Percentiles rank a stretch among this genome's conserved stretches.
These are phyloP conservation scores for Plotosus lineatus DNA, from an alignment of 2,113 vertebrate genomes.

Conservation along the genomic window DNA sequence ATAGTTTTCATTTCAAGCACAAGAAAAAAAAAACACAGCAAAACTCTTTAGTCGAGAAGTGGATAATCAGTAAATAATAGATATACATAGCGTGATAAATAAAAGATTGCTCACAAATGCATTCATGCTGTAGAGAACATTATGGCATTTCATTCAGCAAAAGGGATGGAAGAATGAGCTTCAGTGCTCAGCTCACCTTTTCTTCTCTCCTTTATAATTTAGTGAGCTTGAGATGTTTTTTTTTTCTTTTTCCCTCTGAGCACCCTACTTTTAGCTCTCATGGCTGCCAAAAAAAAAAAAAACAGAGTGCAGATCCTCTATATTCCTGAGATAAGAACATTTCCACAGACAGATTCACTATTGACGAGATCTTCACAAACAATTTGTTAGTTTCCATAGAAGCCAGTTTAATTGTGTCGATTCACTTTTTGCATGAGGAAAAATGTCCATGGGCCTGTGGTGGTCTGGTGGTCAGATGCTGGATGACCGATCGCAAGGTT, in stretches of 20 bases:
- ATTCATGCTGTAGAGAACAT: conserved; percentile 58
- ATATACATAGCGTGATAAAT: conserved; percentile 62
- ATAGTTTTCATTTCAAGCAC: conserved; percentile 35
- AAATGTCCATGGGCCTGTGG: not conserved
- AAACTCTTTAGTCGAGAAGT: conserved; percentile 58
- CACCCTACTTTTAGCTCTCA: conserved; percentile 51
- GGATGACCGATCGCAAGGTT: no score
- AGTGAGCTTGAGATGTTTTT: conserved; percentile 50
- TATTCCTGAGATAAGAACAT: not conserved
- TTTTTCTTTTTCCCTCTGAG: conserved; percentile 47
- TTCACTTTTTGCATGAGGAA: not conserved
- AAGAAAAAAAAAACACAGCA: conserved; percentile 40
- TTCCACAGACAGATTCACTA: conserved; percentile 2
- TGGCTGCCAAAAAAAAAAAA: conserved; percentile 37
- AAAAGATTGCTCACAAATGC: conserved; percentile 59
- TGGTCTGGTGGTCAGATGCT: no score
- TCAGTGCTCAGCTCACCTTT: conserved; percentile 44
- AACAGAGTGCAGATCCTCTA: not conserved
- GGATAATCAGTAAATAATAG: conserved; percentile 71
- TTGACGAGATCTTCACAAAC: not conserved
- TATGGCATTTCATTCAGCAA: conserved; percentile 59
- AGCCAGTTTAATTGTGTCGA: not conserved
- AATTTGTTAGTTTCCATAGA: conserved; percentile 14
- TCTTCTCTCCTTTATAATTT: conserved; percentile 57
- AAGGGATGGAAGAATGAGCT: conserved; percentile 25